A percentile compares a stretch with the other conserved stretches of the same genome.
Conservation (phyloP, 2,888 invertebrate species). For the Pandemis corylana region DNA sequence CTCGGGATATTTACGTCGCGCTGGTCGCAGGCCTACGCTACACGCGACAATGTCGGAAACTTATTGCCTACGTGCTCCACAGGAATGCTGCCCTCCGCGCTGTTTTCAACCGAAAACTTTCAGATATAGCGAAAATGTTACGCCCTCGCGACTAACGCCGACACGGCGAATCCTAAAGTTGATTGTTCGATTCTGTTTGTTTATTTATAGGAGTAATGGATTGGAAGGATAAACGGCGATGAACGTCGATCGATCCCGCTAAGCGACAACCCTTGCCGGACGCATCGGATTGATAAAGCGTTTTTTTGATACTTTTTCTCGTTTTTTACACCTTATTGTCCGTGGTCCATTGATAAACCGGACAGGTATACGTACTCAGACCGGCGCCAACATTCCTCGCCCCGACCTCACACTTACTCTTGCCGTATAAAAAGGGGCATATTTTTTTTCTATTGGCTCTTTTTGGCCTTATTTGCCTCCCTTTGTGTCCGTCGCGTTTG, state of each 20-base stretch:
- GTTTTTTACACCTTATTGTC: constrained; percentile 77
- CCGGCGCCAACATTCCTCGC: constrained; percentile 85
- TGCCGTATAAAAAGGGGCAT: constrained; percentile 80
- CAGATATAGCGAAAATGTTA: constrained; percentile 29
- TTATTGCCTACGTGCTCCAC: constrained; percentile 64
- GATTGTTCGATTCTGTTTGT: constrained; percentile 20
- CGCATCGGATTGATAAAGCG: constrained; percentile 81
- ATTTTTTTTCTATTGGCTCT: constrained; percentile 82
- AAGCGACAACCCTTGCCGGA: constrained; percentile 80
- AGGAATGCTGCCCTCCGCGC: constrained; percentile 47
- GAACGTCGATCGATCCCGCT: constrained; percentile 46
- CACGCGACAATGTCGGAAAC: constrained; percentile 74
- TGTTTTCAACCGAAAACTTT: constrained; percentile 33
- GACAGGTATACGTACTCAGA: constrained; percentile 85
- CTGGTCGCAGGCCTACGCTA: constrained; percentile 65
- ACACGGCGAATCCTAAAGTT: constrained; percentile 17
- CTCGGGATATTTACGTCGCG: constrained; percentile 79
- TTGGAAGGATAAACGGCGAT: constrained; percentile 35
- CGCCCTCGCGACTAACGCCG: not conserved
- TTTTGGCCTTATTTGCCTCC: constrained; percentile 81
- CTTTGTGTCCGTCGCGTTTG: constrained; percentile 78
- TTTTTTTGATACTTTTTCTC: constrained; percentile 78
- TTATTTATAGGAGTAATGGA: constrained; percentile 39
- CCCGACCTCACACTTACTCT: constrained; percentile 84
- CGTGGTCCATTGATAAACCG: constrained; percentile 83